Base-by-base conservation (phyloP, 2,113 vertebrate species). In the Chascanopsetta lugubris region DNA sequence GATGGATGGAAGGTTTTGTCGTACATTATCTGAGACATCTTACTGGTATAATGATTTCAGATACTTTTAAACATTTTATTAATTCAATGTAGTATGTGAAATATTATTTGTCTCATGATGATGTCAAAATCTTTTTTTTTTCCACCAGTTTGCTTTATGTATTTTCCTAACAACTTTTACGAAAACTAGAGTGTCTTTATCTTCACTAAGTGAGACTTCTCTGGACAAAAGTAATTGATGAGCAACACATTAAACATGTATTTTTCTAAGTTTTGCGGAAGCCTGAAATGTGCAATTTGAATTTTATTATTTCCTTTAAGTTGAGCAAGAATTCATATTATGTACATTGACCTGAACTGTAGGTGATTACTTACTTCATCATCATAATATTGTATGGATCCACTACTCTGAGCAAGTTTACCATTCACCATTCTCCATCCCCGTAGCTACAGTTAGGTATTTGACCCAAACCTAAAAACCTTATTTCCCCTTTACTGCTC, bases 301-400 rank as follows among this genome's bases (percentile, higher is more conserved):
- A 38, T 4, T 17, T 36, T 13, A 36, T 13, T 13, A 36, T 38
- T 34, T 69, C 78, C 72, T 75, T 53, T 56, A 8, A 30, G 29
- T 30, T 30, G 29, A 8, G n/a, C n/a, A n/a, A n/a, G n/a, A n/a
- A n/a, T n/a, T n/a, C n/a, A n/a, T n/a, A n/a, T n/a, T n/a, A n/a
- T n/a, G n/a, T n/a, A n/a, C n/a, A n/a, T n/a, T n/a, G n/a, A n/a
- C n/a, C 5, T 38, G 36, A 38, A 17, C 36, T 71, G 66, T 60
- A 79, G 78, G 72, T 79, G 72, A 87, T 84, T 64, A 63, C 84
- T 79, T 74, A 68, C 73, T 67, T 76, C 75, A 86, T 79, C 74
- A 63, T 84, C 53, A 54, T 64, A 85, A 60, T 85, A 87, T 87
- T 80, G 84, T 74, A 74, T 6, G 0, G 60, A 70, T 80, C 61